Percentiles rank a stretch among this genome's conserved stretches.
phyloP scores from a whole-genome alignment of 2,888 invertebrate genomes.

The Syrista parreyssii region DNA sequence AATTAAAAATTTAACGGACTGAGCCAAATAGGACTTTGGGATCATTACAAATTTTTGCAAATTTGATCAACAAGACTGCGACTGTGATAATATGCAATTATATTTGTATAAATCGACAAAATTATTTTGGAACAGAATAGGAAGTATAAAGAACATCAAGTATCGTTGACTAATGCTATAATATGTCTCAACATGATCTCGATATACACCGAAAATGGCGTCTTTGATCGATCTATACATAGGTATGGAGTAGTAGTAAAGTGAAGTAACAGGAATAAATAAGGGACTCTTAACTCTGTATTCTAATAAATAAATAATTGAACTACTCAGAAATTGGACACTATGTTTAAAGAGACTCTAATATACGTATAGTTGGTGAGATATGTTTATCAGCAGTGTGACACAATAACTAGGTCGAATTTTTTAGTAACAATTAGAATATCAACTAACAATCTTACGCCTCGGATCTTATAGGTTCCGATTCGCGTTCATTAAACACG shows the following conservation, averaged over 20 bases:
- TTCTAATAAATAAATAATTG: background rate
- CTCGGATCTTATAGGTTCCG: conserved; percentile 34
- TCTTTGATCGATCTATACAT: background rate
- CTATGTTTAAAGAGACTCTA: background rate
- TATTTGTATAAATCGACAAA: background rate
- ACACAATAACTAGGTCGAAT: conserved; percentile 50
- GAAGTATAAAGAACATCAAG: background rate
- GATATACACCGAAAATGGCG: background rate
- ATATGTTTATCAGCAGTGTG: background rate
- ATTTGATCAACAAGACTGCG: background rate
- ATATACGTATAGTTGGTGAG: background rate
- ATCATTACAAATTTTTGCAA: background rate
- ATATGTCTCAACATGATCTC: background rate
- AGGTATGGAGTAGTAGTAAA: background rate
- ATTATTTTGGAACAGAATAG: background rate
- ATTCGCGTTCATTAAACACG: conserved; percentile 43
- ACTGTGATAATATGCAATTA: background rate
- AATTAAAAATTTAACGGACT: too few species aligned
- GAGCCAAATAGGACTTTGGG: background rate
- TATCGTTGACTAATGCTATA: background rate
- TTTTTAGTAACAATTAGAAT: conserved; percentile 59
- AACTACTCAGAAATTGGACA: background rate
- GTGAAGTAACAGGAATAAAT: background rate
- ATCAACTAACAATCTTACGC: conserved; percentile 45
- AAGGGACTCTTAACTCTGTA: background rate